Conservation (phyloP, 2,888 invertebrate genomes). For the Dicranocentrus wangi region DNA sequence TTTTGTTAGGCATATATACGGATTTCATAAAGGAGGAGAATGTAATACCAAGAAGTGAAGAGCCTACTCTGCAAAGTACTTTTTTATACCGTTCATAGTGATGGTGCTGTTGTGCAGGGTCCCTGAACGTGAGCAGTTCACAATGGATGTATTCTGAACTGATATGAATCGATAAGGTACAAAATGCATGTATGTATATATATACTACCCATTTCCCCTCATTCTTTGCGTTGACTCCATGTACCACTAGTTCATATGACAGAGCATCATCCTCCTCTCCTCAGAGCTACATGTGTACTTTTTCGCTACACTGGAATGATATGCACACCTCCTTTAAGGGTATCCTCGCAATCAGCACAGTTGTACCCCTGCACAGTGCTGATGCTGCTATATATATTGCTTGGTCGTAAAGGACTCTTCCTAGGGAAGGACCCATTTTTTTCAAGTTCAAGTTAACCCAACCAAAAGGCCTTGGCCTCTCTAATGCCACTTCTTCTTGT, state of each 20-base stretch:
- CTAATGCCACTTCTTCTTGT: not conserved
- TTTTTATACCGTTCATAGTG: not conserved
- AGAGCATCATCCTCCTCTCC: too few species aligned
- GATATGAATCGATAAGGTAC: slow-evolving; percentile 28
- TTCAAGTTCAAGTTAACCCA: slow-evolving; percentile 58
- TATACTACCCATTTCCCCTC: slow-evolving; percentile 11
- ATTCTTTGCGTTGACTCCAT: not conserved
- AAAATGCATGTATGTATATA: not conserved
- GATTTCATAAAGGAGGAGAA: too few species aligned
- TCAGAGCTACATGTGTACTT: too few species aligned
- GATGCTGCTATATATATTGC: not conserved
- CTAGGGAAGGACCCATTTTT: slow-evolving; percentile 31
- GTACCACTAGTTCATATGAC: not conserved
- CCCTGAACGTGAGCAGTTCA: slow-evolving; percentile 18
- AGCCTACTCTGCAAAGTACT: too few species aligned
- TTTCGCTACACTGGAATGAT: too few species aligned
- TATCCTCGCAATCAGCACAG: too few species aligned
- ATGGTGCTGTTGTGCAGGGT: not conserved
- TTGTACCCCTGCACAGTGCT: too few species aligned
- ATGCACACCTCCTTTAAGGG: too few species aligned
- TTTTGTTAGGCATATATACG: too few species aligned
- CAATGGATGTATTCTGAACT: slow-evolving; percentile 19
- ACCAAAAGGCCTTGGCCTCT: slow-evolving; percentile 46
- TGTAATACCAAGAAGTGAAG: too few species aligned
- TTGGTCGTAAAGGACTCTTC: not conserved